phyloP scores from a whole-genome alignment of 2,888 invertebrate species.

The Lochmaea capreae region DNA sequence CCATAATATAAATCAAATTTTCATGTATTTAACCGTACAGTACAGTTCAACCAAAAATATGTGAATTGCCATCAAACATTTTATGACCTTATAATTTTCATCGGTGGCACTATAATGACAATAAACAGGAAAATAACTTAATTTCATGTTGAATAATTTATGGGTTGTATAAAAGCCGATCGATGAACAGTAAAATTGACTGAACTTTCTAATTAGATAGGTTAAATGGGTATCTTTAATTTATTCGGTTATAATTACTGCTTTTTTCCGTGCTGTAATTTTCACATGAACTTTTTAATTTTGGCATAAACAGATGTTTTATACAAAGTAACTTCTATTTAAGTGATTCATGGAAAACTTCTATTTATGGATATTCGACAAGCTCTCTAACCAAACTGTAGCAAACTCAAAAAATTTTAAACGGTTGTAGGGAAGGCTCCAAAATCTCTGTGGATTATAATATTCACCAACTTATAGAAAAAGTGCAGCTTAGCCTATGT shows the following conservation, averaged over 20 bases:
- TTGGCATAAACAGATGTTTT: no score
- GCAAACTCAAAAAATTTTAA: no score
- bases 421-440: no score
- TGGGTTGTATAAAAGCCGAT: constrained; percentile 13
- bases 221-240: background rate
- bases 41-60: constrained; percentile 9
- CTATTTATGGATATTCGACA: no score
- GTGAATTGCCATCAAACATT: constrained; percentile 25
- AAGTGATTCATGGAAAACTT: no score
- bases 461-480: no score
- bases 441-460: no score
- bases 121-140: constrained; percentile 34
- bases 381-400: no score
- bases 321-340: no score
- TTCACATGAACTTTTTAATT: no score
- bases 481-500: no score
- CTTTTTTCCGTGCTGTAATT: background rate
- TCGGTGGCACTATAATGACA: constrained; percentile 26
- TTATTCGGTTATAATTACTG: background rate
- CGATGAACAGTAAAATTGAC: constrained; percentile 15
- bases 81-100: constrained; percentile 32
- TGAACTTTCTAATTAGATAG: constrained; percentile 6
- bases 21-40: constrained; percentile 3
- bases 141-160: constrained; percentile 36
- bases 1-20: constrained; percentile 2